Percentiles rank a stretch among this genome's conserved stretches.
phyloP scores from a whole-genome alignment of 2,113 vertebrate genomes.

The Aegotheles bennettii region DNA sequence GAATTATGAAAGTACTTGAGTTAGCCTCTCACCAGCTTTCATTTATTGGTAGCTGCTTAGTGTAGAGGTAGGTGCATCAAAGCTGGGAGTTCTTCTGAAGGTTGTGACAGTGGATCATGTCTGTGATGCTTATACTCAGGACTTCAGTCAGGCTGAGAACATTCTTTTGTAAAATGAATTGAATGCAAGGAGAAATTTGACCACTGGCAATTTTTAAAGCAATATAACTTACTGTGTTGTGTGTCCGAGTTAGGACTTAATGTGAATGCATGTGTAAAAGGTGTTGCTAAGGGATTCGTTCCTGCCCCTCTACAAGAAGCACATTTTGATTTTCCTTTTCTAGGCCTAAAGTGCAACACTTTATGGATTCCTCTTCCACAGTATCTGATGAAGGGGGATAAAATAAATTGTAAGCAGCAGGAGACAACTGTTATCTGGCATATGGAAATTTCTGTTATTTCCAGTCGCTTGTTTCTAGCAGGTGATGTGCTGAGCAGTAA shows the following conservation, averaged over 20 bases:
- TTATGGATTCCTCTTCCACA: background rate
- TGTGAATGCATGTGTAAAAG: background rate
- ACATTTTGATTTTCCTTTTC: background rate
- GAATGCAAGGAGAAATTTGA: background rate
- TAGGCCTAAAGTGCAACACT: background rate
- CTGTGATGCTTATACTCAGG: background rate
- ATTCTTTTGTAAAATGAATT: background rate
- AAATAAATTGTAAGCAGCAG: background rate
- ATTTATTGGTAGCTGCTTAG: background rate
- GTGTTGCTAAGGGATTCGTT: background rate
- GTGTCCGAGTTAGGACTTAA: background rate
- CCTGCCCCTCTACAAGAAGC: background rate
- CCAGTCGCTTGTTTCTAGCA: background rate
- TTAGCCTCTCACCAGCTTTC: background rate
- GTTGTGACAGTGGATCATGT: background rate
- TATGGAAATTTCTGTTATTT: constrained; percentile 19
- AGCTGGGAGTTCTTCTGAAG: background rate
- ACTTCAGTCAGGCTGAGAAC: background rate
- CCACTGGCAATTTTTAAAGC: background rate
- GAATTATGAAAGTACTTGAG: background rate
- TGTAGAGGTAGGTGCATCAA: background rate
- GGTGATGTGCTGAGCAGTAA: background rate
- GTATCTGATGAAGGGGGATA: background rate
- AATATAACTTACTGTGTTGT: background rate
- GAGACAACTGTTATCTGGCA: background rate